phyloP scores from a whole-genome alignment of 2,797 vertebrate genomes.

The Decapterus maruadsi region DNA sequence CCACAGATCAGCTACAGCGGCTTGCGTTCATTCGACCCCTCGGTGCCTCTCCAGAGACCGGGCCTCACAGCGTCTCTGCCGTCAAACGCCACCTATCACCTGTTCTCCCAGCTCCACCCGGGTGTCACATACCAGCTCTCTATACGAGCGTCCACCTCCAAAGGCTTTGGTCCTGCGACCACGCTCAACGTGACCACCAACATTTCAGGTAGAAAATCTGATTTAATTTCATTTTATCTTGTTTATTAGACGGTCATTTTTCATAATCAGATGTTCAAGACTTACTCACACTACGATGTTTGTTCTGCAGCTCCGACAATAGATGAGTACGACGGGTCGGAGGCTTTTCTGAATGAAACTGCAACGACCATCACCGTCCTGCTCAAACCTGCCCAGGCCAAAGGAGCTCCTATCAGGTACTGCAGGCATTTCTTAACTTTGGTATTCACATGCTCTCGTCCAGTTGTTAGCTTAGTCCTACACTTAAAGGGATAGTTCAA shows the following conservation, averaged over 20 bases:
- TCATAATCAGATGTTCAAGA: background rate
- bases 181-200: conserved; percentile 97
- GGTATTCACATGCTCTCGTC: too few species aligned
- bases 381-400: conserved; percentile 96
- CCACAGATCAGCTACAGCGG: conserved; percentile 94
- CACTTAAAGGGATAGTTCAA: too few species aligned
- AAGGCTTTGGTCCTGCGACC: conserved; percentile 94
- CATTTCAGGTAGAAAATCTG: conserved; percentile 92
- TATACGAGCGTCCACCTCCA: conserved; percentile 94
- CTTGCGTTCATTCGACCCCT: conserved; percentile 95
- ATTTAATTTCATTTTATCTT: too few species aligned
- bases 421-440: background rate
- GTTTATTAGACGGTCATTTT: too few species aligned
- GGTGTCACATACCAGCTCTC: conserved; percentile 97
- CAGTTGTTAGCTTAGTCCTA: too few species aligned
- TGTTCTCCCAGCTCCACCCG: conserved; percentile 94
- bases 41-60: conserved; percentile 92
- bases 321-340: conserved; percentile 95
- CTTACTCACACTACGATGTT: background rate
- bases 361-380: conserved; percentile 98
- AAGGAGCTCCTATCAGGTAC: conserved; percentile 98
- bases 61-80: conserved; percentile 91
- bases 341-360: conserved; percentile 97
- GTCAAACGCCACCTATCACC: conserved; percentile 93
- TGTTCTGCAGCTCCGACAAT: conserved; percentile 91